phyloP scores from a whole-genome alignment of 2,797 vertebrate species.

The Novumbra hubbsi region DNA sequence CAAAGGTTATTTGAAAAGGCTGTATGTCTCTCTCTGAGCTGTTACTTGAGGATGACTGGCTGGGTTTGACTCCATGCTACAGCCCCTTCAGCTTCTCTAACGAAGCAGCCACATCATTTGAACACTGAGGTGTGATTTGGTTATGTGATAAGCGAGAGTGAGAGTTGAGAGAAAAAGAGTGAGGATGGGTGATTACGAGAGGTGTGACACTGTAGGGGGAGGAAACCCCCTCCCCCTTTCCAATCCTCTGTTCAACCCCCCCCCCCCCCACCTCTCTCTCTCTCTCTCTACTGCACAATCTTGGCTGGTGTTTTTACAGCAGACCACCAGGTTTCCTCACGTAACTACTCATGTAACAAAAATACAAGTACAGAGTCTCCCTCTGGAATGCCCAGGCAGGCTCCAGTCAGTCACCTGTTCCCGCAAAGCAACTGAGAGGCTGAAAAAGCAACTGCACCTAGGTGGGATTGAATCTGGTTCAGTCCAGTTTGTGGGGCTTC shows the following conservation, averaged over 20 bases:
- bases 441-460: neutral
- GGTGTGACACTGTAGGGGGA: neutral
- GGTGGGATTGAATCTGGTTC: neutral
- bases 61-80: neutral
- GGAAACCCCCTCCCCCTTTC: neutral
- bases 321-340: neutral
- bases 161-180: neutral
- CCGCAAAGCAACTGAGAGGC: neutral
- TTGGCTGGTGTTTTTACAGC: neutral
- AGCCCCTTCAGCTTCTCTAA: neutral
- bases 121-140: neutral
- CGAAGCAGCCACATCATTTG: neutral
- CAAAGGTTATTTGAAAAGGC: neutral
- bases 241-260: neutral
- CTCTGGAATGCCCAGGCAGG: neutral
- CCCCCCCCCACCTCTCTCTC: neutral
- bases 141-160: neutral
- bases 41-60: neutral
- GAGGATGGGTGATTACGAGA: neutral
- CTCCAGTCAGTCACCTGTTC: conserved; percentile 2
- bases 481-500: neutral
- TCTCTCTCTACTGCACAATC: neutral
- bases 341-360: neutral
- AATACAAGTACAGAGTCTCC: neutral
- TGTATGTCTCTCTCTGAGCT: neutral